Evolutionary conservation across 2,113 vertebrate genomes (phyloP), one percentile per base, ranked within the genome.

Genomic region (Phylloscopus trochiloides): DNA sequence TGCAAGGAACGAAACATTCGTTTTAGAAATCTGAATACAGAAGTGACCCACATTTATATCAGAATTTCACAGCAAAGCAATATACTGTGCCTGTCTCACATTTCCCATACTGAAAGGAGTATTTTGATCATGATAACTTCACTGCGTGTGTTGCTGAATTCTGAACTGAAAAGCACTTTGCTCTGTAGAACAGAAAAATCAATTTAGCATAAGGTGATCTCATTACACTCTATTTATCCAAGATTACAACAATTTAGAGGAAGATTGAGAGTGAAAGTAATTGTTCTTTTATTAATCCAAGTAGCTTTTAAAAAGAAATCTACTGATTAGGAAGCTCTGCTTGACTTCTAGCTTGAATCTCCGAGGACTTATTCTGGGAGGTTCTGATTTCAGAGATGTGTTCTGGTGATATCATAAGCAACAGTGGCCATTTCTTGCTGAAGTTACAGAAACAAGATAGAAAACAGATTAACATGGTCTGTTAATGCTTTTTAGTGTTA

Each of bases 171-270:
- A 96, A 92, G 65, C 78, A 59, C 59, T 87, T 93, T 87, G 40
- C 61, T 88, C 73, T 76, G 62, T 62, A 83, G 62, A 90, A 94
- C 1, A 50, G 86, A 82, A 88, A 94, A 95, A 94, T 94, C 66
- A 95, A 92, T 97, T 94, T 95, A 96, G 63, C 59, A 81, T 76
- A 93, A 95, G 90, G 76, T 94, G 95, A 95, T 94, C 91, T 92
- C 62, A 91, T 96, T 96, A 91, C 90, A 73, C 31, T 86, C 88
- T 93, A 94, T 96, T 95, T 97, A 94, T 90, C 88, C 24, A 80
- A 94, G 82, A 88, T 95, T 95, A 89, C 62, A 90, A 91, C 83
- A 90, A 88, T 96, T 92, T 88, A 93, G 52, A 89, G 85, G 61
- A 79, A 92, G 83, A 81, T 74, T 84, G 77, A 92, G 67, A 91